Evolutionary conservation across 2,888 invertebrate genomes (phyloP).

Genomic region (Halictus quadricinctus): DNA sequence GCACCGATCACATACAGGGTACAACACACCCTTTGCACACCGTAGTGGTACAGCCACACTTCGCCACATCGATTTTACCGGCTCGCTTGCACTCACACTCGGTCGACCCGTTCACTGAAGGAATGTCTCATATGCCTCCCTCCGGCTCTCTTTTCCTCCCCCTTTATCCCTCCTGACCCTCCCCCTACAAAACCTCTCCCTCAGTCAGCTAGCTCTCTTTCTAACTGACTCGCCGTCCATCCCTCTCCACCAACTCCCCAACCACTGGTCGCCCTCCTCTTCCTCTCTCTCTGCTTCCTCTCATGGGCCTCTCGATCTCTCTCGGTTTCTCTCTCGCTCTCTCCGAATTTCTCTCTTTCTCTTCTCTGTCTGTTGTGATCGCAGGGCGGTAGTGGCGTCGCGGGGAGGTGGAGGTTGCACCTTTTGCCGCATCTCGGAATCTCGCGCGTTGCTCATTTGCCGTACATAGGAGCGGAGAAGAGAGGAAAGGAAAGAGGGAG

Average conservation of each 20-base stretch:
- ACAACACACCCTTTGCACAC: conserved; percentile 72
- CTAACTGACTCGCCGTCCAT: conserved; percentile 58
- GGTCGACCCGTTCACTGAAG: conserved; percentile 75
- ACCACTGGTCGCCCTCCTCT: conserved; percentile 60
- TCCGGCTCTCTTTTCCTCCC: conserved; percentile 58
- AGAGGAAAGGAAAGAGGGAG: conserved; percentile 38
- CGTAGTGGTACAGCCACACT: conserved; percentile 76
- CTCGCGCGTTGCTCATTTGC: conserved; percentile 77
- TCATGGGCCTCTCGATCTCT: conserved; percentile 52
- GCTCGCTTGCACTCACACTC: conserved; percentile 75
- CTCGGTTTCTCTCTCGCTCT: conserved; percentile 43
- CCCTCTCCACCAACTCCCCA: conserved; percentile 65
- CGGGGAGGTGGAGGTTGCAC: conserved; percentile 73
- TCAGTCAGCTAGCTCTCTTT: conserved; percentile 65
- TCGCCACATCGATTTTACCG: conserved; percentile 82
- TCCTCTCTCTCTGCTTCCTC: conserved; percentile 40
- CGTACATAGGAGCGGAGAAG: conserved; percentile 65
- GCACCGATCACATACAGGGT: conserved; percentile 63
- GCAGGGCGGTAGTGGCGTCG: conserved; percentile 63
- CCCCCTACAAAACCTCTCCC: conserved; percentile 60
- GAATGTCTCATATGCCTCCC: conserved; percentile 77
- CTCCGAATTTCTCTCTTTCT: conserved; percentile 42
- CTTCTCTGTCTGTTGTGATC: conserved; percentile 66
- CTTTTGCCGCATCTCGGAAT: conserved; percentile 79
- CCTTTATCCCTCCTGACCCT: conserved; percentile 54